Base-by-base conservation (phyloP, 2,888 invertebrate species). In the Philaethria dido region DNA sequence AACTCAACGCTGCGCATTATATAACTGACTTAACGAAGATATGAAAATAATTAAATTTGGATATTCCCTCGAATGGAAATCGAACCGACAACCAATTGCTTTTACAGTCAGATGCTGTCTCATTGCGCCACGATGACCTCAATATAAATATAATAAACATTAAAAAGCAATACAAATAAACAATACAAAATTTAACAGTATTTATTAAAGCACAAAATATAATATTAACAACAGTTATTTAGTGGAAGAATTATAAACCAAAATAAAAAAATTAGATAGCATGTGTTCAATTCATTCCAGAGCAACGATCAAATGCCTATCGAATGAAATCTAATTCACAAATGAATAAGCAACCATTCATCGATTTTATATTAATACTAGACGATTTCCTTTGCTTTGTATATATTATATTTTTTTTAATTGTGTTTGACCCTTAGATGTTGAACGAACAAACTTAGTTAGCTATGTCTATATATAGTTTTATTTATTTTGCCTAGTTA, bases 281-380 rank as follows among this genome's bases (percentile, higher is more conserved):
- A 57, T 36, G 47, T 39, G 13, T 18, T 55, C 18, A 48, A 45
- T 20, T 25, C n/a, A 57, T 57, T 60, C 44, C 45, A 33, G 45
- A 60, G 45, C 25, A 60, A 60, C 25, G 44, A 45, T 29, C 42
- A 57, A 3, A 57, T 20, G 57, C 14, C 36, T 57, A 60, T 22
- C 44, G 45, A 29, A 39, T 55, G 20, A 55, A 39, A 45, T 44
- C 44, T 29, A 29, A 60, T 60, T 42, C 25, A 45, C 59, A 60
- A 60, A 45, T 45, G 45, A 60, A 60, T 29, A 29, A 60, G 45
- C 59, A 45, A 18, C 25, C 39, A 6, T 45, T 60, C 29, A 29
- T 45, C n/a, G 29, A 25, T 45, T 55, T 39, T 39, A 39, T 55
- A 20, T 20, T 20, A 55, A 36, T 20, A 55, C 55, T 55, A n/a